Conservation (phyloP, 2,797 vertebrate genomes). For the Galago senegalensis region DNA sequence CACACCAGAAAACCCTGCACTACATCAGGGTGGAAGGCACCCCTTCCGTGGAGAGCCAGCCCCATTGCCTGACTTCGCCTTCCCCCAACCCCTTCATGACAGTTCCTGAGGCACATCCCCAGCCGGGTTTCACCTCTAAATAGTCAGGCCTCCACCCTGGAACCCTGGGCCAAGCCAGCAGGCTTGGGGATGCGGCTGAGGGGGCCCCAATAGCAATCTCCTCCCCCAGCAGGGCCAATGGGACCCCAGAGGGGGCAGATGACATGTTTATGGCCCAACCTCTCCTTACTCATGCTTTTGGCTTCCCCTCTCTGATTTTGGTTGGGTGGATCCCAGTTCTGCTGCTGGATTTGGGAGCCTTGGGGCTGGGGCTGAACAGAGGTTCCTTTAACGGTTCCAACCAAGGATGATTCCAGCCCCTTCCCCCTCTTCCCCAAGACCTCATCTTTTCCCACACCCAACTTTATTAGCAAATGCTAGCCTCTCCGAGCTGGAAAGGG, state of each 20-base stretch:
- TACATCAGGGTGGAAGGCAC: not conserved
- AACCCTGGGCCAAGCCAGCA: conserved; percentile 63
- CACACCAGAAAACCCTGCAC: not conserved
- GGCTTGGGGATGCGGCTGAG: conserved; percentile 68
- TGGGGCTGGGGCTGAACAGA: conserved; percentile 83
- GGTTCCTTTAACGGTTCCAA: conserved; percentile 77
- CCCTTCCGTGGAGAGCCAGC: not conserved
- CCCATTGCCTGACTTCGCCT: conserved; percentile 13
- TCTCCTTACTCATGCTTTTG: conserved; percentile 88
- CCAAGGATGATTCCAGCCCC: conserved; percentile 82
- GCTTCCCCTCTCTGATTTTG: conserved; percentile 83
- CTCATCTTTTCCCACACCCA: conserved; percentile 82
- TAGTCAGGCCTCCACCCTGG: conserved; percentile 76
- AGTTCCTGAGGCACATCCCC: conserved; percentile 72
- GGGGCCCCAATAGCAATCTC: conserved; percentile 65
- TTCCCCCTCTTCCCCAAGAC: conserved; percentile 75
- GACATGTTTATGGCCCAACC: conserved; percentile 85
- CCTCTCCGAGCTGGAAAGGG: conserved; percentile 11
- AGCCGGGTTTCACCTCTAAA: conserved; percentile 71
- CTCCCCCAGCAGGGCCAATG: conserved; percentile 73
- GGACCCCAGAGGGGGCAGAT: conserved; percentile 76
- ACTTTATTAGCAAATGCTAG: conserved; percentile 54
- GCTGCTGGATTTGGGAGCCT: conserved; percentile 85
- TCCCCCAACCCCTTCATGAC: conserved; percentile 51
- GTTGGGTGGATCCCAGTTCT: conserved; percentile 86